A percentile compares a stretch with the other conserved stretches of the same genome.
Evolutionary conservation across 2,797 vertebrate species (phyloP).

Genomic region (Pseudomugil gertrudae): DNA sequence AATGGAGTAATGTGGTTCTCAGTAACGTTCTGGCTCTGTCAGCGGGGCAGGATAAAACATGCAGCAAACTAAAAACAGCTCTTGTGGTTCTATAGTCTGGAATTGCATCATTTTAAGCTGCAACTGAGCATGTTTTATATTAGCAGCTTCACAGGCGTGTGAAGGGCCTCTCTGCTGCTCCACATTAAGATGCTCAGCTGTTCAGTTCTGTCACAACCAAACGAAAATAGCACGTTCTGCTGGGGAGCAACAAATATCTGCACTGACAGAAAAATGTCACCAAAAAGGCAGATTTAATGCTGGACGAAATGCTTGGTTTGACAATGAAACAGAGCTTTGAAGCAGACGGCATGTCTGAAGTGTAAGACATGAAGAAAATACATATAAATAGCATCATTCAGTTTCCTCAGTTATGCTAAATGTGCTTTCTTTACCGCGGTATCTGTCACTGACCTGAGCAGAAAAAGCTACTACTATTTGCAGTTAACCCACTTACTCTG

Average conservation of each 20-base stretch:
- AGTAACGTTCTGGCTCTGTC: neutral
- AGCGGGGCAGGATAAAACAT: slow-evolving; percentile 6
- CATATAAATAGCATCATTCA: neutral
- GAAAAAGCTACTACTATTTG: neutral
- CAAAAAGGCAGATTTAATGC: neutral
- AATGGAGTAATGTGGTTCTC: neutral
- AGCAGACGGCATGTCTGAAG: too few relatives aligned
- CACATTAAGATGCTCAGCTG: neutral
- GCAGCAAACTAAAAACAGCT: neutral
- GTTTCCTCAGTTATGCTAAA: neutral
- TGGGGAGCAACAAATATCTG: neutral
- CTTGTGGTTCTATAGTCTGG: neutral
- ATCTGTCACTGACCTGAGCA: neutral
- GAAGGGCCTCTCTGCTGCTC: slow-evolving; percentile 12
- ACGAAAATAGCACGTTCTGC: neutral
- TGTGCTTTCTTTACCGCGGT: too few relatives aligned
- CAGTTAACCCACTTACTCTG: slow-evolving; percentile 65
- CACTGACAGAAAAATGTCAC: neutral
- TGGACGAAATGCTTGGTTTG: neutral
- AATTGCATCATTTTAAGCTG: neutral
- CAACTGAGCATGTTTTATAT: slow-evolving; percentile 11
- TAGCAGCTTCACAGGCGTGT: slow-evolving; percentile 10
- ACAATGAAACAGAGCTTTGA: neutral
- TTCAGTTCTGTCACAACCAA: neutral
- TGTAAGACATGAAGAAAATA: neutral